Evolutionary conservation across 2,797 vertebrate genomes (phyloP).

Genomic region (Xenops minutus): DNA sequence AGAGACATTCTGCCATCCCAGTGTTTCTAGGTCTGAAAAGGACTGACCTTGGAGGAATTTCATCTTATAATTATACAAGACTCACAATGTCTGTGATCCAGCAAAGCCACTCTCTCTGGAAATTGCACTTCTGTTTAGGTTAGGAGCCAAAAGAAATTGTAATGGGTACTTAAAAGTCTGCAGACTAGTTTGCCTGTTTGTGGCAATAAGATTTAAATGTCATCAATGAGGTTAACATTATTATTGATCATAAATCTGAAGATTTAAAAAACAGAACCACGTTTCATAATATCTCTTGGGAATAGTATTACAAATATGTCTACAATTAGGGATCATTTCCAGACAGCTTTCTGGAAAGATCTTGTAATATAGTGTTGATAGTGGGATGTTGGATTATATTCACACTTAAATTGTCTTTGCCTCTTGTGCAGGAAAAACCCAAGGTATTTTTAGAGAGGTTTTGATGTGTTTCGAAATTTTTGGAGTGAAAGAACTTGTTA

Average conservation of each 20-base stretch:
- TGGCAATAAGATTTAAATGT: constrained; percentile 16
- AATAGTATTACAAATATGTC: not conserved
- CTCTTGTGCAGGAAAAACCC: not conserved
- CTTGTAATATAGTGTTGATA: not conserved
- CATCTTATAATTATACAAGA: not conserved
- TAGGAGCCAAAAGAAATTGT: not conserved
- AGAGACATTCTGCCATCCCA: not conserved
- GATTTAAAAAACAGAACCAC: not conserved
- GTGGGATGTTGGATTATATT: not conserved
- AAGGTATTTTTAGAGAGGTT: not conserved
- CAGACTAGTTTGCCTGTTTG: not conserved
- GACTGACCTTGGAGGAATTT: constrained; percentile 16
- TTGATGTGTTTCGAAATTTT: not conserved
- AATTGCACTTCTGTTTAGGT: not conserved
- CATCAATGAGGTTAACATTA: not conserved
- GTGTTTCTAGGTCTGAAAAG: constrained; percentile 7
- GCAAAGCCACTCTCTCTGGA: not conserved
- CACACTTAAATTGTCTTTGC: not conserved
- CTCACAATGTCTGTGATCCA: not conserved
- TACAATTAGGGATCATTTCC: not conserved
- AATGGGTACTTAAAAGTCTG: not conserved
- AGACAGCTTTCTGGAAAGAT: not conserved
- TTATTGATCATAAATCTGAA: not conserved
- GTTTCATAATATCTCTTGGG: not conserved
- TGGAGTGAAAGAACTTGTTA: not conserved